Percentiles rank a stretch among this genome's conserved stretches.
These are phyloP conservation scores for Nanorana parkeri DNA, from an alignment of 2,113 vertebrate species.

Conservation along the genomic window DNA sequence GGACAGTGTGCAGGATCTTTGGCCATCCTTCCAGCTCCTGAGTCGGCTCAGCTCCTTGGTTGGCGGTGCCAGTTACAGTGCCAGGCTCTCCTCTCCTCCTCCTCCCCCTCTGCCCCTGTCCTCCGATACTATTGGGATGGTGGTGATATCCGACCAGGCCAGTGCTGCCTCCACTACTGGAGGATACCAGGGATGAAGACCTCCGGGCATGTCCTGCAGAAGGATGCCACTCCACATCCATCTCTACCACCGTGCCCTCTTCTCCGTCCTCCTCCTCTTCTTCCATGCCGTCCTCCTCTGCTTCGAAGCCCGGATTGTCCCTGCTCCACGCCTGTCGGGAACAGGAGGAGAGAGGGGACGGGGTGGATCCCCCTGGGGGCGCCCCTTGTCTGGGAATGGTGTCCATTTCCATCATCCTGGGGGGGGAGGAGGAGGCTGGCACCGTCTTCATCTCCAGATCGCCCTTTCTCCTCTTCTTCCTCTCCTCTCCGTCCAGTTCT, in stretches of 20 bases:
- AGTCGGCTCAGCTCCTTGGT: constrained; percentile 63
- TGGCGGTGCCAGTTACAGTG: constrained; percentile 70
- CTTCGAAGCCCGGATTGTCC: constrained; percentile 91
- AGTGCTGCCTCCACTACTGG: constrained; percentile 70
- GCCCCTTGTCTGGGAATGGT: constrained; percentile 61
- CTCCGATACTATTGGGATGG: constrained; percentile 69
- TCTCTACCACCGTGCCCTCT: constrained; percentile 73
- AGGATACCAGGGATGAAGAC: constrained; percentile 76
- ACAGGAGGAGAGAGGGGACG: constrained; percentile 79
- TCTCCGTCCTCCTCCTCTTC: constrained; percentile 68
- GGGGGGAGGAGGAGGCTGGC: constrained; percentile 8
- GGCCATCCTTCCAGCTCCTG: constrained; percentile 59
- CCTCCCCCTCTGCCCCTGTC: constrained; percentile 69
- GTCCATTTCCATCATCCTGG: constrained; percentile 35
- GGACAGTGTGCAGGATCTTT: constrained; percentile 73
- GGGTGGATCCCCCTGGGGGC: constrained; percentile 68
- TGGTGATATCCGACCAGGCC: constrained; percentile 65
- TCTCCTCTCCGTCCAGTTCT: constrained; percentile 70
- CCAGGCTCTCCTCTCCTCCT: constrained; percentile 65
- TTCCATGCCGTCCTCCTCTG: constrained; percentile 72
- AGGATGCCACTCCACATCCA: constrained; percentile 74
- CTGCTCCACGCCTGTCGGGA: constrained; percentile 95
- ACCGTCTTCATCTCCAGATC: constrained; percentile 20
- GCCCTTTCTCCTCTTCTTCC: constrained; percentile 23
- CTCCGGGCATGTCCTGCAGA: constrained; percentile 81